These are phyloP conservation scores for Perca fluviatilis DNA, from an alignment of 2,113 vertebrate genomes.

Conservation along the genomic window DNA sequence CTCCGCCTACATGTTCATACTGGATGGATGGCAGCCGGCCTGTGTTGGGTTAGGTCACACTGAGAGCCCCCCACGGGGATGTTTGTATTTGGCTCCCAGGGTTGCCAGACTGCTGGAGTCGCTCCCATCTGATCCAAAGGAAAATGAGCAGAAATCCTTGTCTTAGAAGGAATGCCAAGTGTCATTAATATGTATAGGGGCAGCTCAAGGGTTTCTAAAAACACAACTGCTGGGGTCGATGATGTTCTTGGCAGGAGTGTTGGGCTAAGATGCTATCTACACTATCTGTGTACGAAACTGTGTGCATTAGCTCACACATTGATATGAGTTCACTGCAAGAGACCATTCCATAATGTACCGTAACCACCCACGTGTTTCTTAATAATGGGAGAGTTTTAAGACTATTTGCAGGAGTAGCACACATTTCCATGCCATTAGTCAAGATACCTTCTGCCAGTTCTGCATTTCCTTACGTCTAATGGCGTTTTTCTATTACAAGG, in stretches of 20 bases:
- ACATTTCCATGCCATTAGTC: conserved; percentile 66
- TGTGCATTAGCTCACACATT: conserved; percentile 14
- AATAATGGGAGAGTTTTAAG: conserved; percentile 64
- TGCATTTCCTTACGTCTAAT: conserved; percentile 50
- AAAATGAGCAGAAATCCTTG: conserved; percentile 65
- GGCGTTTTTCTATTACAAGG: no score
- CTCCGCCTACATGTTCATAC: conserved; percentile 36
- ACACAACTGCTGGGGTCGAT: conserved; percentile 43
- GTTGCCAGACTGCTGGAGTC: conserved; percentile 77
- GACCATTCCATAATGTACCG: conserved; percentile 39
- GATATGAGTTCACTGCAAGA: conserved; percentile 32
- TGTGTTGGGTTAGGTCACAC: conserved; percentile 52
- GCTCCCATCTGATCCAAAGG: conserved; percentile 70
- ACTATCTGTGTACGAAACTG: conserved; percentile 25
- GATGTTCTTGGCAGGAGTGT: conserved; percentile 60
- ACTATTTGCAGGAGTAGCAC: conserved; percentile 47
- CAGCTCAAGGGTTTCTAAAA: conserved; percentile 65
- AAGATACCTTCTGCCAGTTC: conserved; percentile 65
- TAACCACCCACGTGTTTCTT: conserved; percentile 56
- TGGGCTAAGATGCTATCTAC: conserved; percentile 43
- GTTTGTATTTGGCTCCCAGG: conserved; percentile 67
- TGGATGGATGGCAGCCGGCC: conserved; percentile 43
- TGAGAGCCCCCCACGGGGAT: conserved; percentile 47
- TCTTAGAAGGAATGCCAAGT: conserved; percentile 70
- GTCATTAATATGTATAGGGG: conserved; percentile 67